Conservation (phyloP, 1,140 invertebrate genomes). For the Halyomorpha halys region DNA sequence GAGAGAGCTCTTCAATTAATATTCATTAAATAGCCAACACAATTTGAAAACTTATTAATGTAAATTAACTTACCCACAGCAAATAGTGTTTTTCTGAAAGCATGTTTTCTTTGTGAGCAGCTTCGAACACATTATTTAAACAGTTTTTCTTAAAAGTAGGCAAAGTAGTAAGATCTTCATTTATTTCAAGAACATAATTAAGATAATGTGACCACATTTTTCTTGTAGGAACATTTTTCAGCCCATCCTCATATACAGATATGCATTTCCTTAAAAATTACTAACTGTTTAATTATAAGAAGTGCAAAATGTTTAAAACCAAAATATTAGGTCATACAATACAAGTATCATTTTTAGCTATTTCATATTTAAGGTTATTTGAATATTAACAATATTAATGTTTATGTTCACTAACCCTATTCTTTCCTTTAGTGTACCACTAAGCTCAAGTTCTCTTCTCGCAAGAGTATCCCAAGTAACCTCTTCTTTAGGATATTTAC, state of each 20-base stretch:
- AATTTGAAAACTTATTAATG: too few species aligned
- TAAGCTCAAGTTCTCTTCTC: slow-evolving; percentile 37
- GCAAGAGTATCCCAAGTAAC: slow-evolving; percentile 47
- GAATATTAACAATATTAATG: too few species aligned
- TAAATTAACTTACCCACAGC: slow-evolving; percentile 35
- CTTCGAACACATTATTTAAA: slow-evolving; percentile 38
- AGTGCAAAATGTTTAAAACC: too few species aligned
- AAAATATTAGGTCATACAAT: too few species aligned
- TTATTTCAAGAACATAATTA: slow-evolving; percentile 41
- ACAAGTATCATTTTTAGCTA: too few species aligned
- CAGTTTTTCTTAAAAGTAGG: slow-evolving; percentile 42
- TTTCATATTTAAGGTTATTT: too few species aligned
- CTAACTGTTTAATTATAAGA: too few species aligned
- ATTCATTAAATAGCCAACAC: too few species aligned
- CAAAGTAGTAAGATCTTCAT: slow-evolving; percentile 35
- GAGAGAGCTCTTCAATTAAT: too few species aligned
- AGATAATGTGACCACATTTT: slow-evolving; percentile 45
- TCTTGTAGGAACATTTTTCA: slow-evolving; percentile 34
- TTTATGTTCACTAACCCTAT: slow-evolving; percentile 19
- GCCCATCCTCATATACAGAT: slow-evolving; percentile 38
- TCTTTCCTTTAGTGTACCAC: slow-evolving; percentile 19
- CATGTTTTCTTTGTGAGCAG: slow-evolving; percentile 38
- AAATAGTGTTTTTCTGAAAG: slow-evolving; percentile 43
- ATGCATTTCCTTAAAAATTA: slow-evolving; percentile 20
- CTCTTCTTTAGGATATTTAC: slow-evolving; percentile 25